phyloP scores from a whole-genome alignment of 2,888 invertebrate species.

The Drosophila mayaguana region DNA sequence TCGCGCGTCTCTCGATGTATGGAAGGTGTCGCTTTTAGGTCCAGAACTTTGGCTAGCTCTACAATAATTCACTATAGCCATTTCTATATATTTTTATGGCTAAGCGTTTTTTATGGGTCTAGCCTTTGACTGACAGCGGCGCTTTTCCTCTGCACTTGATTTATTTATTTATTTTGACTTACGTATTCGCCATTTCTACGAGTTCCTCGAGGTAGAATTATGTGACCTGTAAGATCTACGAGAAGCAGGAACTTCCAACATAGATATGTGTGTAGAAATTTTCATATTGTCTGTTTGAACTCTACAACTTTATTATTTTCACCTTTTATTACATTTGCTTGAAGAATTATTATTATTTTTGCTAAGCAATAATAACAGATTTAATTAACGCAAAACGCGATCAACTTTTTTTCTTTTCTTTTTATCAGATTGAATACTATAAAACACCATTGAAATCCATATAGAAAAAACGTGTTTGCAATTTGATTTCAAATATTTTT shows the following conservation, averaged over 20 bases:
- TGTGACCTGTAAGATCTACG: not conserved
- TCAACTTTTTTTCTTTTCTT: no score
- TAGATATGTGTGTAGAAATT: not conserved
- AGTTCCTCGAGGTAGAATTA: conserved; percentile 8
- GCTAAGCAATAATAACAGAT: no score
- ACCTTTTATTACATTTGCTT: no score
- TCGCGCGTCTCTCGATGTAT: conserved; percentile 40
- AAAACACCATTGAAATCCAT: no score
- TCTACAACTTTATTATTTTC: no score
- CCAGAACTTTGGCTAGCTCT: conserved; percentile 45
- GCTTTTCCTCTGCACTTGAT: conserved; percentile 60
- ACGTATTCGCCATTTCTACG: conserved; percentile 38
- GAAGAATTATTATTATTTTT: no score
- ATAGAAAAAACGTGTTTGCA: no score
- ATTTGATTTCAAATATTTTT: no score
- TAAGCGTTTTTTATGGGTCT: conserved; percentile 27
- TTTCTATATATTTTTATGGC: conserved; percentile 64
- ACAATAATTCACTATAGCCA: conserved; percentile 49
- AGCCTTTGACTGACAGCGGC: conserved; percentile 54
- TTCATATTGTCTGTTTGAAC: no score
- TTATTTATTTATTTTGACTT: conserved; percentile 61
- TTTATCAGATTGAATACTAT: no score
- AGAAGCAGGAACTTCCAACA: not conserved
- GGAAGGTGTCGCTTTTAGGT: conserved; percentile 71
- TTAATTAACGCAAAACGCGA: no score